These are phyloP conservation scores for Syritta pipiens DNA, from an alignment of 2,888 invertebrate species.

Conservation along the genomic window DNA sequence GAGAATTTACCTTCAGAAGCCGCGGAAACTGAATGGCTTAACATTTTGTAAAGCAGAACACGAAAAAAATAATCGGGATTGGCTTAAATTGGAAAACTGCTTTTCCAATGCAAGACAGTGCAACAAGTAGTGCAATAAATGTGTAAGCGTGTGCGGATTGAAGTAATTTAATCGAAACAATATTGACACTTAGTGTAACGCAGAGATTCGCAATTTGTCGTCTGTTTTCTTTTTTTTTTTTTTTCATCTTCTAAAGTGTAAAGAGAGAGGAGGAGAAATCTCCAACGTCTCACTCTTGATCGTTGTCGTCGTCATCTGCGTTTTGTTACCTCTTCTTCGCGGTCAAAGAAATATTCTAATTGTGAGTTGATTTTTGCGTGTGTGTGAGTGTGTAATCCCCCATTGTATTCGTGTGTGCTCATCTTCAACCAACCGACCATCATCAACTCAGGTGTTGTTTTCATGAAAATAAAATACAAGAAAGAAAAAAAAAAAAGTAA, in stretches of 20 bases:
- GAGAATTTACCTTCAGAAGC: not conserved
- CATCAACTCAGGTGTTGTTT: constrained; percentile 30
- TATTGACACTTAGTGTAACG: constrained; percentile 40
- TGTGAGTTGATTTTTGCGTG: constrained; percentile 29
- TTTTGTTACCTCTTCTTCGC: constrained; percentile 48
- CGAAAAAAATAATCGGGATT: constrained; percentile 4
- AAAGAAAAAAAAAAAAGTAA: constrained; percentile 6
- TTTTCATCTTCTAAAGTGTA: constrained; percentile 15
- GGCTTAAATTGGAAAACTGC: constrained; percentile 15
- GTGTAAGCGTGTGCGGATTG: not conserved
- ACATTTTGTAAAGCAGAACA: too few relatives aligned
- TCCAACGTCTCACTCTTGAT: constrained; percentile 15
- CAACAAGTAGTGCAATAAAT: not conserved
- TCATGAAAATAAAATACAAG: constrained; percentile 9
- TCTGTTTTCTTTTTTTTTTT: constrained; percentile 25
- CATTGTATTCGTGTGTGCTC: constrained; percentile 41
- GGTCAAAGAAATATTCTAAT: constrained; percentile 66
- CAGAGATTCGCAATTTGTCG: too few relatives aligned
- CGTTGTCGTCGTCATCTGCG: constrained; percentile 12
- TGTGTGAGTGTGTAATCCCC: constrained; percentile 26
- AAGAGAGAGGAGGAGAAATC: constrained; percentile 47
- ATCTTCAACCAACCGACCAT: constrained; percentile 30
- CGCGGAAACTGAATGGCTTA: too few relatives aligned
- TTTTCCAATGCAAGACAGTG: constrained; percentile 13
- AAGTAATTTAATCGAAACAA: constrained; percentile 34